Evolutionary conservation across 2,113 vertebrate genomes (phyloP).

Genomic region (Colius striatus): DNA sequence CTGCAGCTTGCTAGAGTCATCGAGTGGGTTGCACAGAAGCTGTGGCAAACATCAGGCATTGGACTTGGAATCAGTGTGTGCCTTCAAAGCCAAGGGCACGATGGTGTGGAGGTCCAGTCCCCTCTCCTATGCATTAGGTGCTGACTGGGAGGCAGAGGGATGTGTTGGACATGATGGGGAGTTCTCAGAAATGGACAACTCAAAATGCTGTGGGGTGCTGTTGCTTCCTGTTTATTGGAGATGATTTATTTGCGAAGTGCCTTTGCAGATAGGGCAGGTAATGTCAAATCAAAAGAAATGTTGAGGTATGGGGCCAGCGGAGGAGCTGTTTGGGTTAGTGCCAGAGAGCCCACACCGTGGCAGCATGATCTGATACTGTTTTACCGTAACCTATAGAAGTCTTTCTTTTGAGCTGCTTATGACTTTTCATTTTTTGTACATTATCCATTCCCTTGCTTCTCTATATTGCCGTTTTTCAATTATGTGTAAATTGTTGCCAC

Average conservation of each 20-base stretch:
- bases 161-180: neutral
- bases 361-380: neutral
- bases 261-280: neutral
- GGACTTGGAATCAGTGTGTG: neutral
- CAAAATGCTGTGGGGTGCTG: neutral
- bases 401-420: neutral
- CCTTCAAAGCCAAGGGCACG: neutral
- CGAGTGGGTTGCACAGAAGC: fast-evolving
- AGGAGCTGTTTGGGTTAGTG: neutral
- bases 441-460: neutral
- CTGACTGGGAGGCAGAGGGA: neutral
- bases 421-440: neutral
- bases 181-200: neutral
- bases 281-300: neutral
- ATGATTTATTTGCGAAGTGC: neutral
- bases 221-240: neutral
- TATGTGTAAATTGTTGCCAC: neutral
- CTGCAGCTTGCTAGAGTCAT: neutral
- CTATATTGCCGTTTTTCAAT: neutral
- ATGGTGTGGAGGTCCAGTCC: neutral
- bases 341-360: neutral
- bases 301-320: neutral
- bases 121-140: fast-evolving
- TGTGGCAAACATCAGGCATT: neutral
- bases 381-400: conserved; percentile 28